These are phyloP conservation scores for Echiichthys vipera DNA, from an alignment of 2,797 vertebrate species.

Conservation along the genomic window DNA sequence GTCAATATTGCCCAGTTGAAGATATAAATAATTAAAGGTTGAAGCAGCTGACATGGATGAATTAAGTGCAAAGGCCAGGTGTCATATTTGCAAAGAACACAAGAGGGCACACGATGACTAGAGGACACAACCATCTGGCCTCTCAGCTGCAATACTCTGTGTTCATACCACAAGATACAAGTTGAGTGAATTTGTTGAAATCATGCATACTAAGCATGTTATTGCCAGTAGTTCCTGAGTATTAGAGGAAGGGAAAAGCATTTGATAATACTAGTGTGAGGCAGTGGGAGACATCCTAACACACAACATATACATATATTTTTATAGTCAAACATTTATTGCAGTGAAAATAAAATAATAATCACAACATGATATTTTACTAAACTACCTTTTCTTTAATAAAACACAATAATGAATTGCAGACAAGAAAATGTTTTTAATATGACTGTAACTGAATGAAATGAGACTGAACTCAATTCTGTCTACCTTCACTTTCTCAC, in stretches of 20 bases:
- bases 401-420: not conserved
- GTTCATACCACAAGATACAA: not conserved
- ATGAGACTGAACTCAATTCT: too few species aligned
- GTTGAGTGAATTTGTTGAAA: not conserved
- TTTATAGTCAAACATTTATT: not conserved
- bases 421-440: too few species aligned
- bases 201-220: not conserved
- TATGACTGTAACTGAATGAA: too few species aligned
- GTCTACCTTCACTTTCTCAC: too few species aligned
- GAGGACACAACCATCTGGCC: not conserved
- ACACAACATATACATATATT: not conserved
- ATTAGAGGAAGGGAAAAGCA: not conserved
- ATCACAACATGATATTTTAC: not conserved
- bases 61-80: too few species aligned
- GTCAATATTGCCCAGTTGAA: too few species aligned
- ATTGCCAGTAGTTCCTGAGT: not conserved
- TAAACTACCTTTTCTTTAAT: not conserved
- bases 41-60: too few species aligned
- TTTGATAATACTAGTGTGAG: not conserved
- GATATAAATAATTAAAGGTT: too few species aligned
- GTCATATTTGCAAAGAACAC: slow-evolving; percentile 55
- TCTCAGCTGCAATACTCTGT: not conserved
- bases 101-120: slow-evolving; percentile 65
- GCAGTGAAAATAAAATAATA: not conserved
- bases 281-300: not conserved